These are phyloP conservation scores for Artemia sinica DNA, from an alignment of 2,888 invertebrate species.

Conservation along the genomic window DNA sequence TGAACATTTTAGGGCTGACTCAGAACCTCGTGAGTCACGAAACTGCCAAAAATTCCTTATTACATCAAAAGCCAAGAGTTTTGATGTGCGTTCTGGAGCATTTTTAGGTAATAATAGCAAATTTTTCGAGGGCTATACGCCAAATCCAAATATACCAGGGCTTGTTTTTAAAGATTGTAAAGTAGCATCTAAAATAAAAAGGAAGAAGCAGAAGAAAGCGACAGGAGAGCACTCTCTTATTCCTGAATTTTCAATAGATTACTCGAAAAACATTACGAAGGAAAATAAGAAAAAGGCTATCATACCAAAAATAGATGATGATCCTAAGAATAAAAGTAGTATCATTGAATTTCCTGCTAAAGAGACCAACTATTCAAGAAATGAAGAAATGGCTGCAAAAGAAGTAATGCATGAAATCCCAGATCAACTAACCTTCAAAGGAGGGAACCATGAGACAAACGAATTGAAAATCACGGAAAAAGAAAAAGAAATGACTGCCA, in stretches of 20 bases:
- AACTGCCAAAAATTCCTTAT: constrained; percentile 19
- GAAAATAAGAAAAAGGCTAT: not conserved
- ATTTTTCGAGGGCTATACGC: not conserved
- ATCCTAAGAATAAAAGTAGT: not conserved
- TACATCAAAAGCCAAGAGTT: constrained; percentile 19
- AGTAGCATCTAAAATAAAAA: not conserved
- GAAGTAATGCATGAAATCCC: not conserved
- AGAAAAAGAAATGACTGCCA: constrained; percentile 22
- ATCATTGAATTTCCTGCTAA: not conserved
- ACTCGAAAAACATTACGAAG: constrained; percentile 11
- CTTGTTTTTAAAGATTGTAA: constrained; percentile 1
- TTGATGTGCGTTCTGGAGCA: constrained; percentile 16
- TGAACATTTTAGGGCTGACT: constrained; percentile 18
- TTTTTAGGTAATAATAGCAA: not conserved
- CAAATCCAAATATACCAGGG: constrained; percentile 14
- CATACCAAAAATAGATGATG: not conserved
- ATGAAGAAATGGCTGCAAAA: constrained; percentile 19
- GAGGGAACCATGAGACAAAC: constrained; percentile 14
- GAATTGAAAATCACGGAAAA: not conserved
- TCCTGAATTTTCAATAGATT: not conserved
- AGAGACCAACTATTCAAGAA: constrained; percentile 21
- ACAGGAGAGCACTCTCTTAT: not conserved
- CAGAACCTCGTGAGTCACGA: constrained; percentile 21
- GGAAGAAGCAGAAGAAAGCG: not conserved
- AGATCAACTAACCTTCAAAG: constrained; percentile 14